Evolutionary conservation across 2,888 invertebrate species (phyloP), one percentile per base, ranked within the genome.

Genomic region (Drosophila macrothrix): DNA sequence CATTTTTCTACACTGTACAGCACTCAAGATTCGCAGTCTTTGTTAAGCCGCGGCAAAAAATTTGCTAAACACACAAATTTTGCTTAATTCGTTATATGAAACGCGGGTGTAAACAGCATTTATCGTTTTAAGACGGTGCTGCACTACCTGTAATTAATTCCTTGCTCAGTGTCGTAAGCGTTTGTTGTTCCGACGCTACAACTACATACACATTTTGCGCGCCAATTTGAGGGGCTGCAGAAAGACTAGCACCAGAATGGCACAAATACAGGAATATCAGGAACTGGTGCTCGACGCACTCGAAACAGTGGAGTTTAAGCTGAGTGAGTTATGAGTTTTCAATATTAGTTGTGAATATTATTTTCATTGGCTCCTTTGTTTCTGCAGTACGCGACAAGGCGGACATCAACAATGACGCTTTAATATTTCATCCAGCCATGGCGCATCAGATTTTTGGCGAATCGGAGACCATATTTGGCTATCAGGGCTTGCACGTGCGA

Each of bases 371-470:
- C n/a, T 22, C 4, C 16, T 16, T 14, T 28, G 25, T 31, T 9
- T n/a, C 59, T 75, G n/a, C 56, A 95, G 95, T 97, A 59, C 94
- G 96, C 61, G 93, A 94, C 70, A 93, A 94, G 29, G 93, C 95
- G 43, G 97, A 97, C 92, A 92, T 97, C 41, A 95, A 96, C 73
- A 94, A 96, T 92, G 95, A 96, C 39, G 93, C 94, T 1, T 92
- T 94, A 12, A 94, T 94, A 41, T 98, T 98, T 91, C 94, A 95
- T 43, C 98, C 98, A 0, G 96, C 96, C 66, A 98, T 98, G 97
- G 97, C 97, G 61, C 98, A 99, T 94, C 98, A 99, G 94, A 96
- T 98, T 67, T 98, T 98, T 93, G 98, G 98, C 7, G 97, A 97
- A 82, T 96, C 95, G 88, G 99, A 99, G 94, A 96, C 96, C 74